Percentiles rank a stretch among this genome's conserved stretches.
These are phyloP conservation scores for Chascanopsetta lugubris DNA, from an alignment of 2,113 vertebrate species.

Conservation along the genomic window DNA sequence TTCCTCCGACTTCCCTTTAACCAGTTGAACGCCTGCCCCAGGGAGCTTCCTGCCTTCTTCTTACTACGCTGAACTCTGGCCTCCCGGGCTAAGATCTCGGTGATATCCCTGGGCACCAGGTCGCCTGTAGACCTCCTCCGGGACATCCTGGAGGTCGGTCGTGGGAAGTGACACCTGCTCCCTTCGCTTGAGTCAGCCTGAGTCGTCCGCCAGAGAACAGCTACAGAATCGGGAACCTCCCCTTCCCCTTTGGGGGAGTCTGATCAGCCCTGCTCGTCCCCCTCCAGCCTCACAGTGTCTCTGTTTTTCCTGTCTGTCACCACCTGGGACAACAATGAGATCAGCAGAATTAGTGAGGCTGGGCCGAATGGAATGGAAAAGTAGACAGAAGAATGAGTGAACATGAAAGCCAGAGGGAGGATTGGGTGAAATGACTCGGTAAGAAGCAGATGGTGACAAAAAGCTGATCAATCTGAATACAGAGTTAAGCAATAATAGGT, in stretches of 20 bases:
- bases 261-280: conserved; percentile 38
- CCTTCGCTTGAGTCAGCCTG: conserved; percentile 1
- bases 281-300: conserved; percentile 34
- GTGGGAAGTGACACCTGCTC: conserved; percentile 2
- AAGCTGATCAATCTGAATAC: not conserved
- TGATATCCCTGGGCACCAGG: conserved; percentile 84
- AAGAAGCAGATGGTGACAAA: conserved; percentile 3
- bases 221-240: conserved; percentile 13
- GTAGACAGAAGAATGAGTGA: conserved; percentile 14
- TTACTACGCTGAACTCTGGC: conserved; percentile 72
- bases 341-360: conserved; percentile 54
- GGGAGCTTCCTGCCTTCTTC: conserved; percentile 80
- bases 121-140: conserved; percentile 80
- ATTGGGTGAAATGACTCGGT: conserved; percentile 2
- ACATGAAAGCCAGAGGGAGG: conserved; percentile 13
- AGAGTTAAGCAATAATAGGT: conserved; percentile 11
- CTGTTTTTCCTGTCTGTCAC: conserved; percentile 53
- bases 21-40: conserved; percentile 90
- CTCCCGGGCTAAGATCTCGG: conserved; percentile 80
- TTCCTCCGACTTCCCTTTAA: conserved; percentile 83
- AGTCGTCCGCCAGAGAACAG: not conserved
- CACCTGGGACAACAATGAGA: conserved; percentile 73
- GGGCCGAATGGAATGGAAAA: conserved; percentile 18
- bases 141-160: conserved; percentile 75
- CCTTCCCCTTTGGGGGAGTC: not conserved